A percentile compares a stretch with the other conserved stretches of the same genome.
These are phyloP conservation scores for Oasisia sp. DNA, from an alignment of 2,888 invertebrate species.

Conservation along the genomic window DNA sequence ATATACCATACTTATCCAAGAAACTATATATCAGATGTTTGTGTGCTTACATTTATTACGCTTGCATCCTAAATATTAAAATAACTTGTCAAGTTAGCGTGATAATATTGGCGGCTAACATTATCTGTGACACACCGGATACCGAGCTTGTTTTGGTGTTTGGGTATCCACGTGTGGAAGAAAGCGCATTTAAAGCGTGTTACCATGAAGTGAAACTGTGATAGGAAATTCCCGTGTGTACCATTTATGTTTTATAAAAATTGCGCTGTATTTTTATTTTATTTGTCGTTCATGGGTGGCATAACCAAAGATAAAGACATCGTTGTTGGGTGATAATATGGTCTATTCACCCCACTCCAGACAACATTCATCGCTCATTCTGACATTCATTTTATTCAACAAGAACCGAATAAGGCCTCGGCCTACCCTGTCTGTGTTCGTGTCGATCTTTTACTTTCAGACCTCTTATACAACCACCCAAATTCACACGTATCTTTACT, in stretches of 20 bases:
- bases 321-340: neutral
- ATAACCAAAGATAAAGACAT: neutral
- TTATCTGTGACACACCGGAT: neutral
- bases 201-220: neutral
- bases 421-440: too few relatives aligned
- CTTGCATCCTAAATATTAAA: neutral
- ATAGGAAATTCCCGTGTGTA: neutral
- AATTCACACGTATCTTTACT: too few relatives aligned
- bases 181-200: neutral
- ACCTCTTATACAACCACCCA: too few relatives aligned
- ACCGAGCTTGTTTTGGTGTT: neutral
- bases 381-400: too few relatives aligned
- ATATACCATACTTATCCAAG: neutral
- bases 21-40: neutral
- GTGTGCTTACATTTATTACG: neutral
- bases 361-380: too few relatives aligned
- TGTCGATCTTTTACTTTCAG: too few relatives aligned
- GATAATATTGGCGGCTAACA: neutral
- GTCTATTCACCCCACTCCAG: neutral
- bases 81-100: neutral
- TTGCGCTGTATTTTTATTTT: neutral
- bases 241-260: neutral
- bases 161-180: neutral
- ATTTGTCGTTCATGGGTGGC: neutral
- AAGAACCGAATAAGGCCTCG: too few relatives aligned